Percentiles rank a stretch among this genome's conserved stretches.
Evolutionary conservation across 2,888 invertebrate species (phyloP).

Genomic region (Tenthredo distinguenda): DNA sequence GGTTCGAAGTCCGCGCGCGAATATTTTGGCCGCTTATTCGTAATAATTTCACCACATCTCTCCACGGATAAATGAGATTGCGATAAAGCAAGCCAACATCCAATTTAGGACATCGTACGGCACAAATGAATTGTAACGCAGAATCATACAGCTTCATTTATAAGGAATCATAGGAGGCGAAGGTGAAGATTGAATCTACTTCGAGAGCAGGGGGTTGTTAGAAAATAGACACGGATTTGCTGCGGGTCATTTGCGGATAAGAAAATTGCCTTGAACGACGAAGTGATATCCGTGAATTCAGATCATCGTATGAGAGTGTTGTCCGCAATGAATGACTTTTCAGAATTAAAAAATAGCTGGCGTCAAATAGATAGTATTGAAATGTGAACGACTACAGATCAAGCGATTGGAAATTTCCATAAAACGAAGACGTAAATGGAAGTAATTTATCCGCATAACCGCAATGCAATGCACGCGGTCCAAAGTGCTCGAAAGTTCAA

Average conservation of each 20-base stretch:
- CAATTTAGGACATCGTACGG: background rate
- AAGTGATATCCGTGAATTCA: too few species aligned
- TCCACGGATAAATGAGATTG: background rate
- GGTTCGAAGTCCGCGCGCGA: constrained; percentile 60
- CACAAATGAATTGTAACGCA: background rate
- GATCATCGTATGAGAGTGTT: too few species aligned
- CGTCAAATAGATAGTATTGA: background rate
- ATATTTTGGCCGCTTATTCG: constrained; percentile 19
- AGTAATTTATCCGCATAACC: background rate
- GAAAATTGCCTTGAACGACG: too few species aligned
- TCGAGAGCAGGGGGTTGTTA: background rate
- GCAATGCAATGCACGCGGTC: background rate
- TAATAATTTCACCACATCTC: background rate
- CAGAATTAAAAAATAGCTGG: background rate
- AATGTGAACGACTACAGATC: background rate
- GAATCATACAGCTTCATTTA: background rate
- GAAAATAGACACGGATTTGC: background rate
- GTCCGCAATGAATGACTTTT: too few species aligned
- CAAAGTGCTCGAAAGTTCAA: background rate
- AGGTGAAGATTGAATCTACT: background rate
- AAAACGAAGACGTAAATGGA: background rate
- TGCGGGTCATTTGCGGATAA: too few species aligned
- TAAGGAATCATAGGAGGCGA: background rate
- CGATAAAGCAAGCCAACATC: background rate
- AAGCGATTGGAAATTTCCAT: background rate